Base-by-base conservation (phyloP, 1,140 invertebrate genomes). In the Epicauta chinensis region DNA sequence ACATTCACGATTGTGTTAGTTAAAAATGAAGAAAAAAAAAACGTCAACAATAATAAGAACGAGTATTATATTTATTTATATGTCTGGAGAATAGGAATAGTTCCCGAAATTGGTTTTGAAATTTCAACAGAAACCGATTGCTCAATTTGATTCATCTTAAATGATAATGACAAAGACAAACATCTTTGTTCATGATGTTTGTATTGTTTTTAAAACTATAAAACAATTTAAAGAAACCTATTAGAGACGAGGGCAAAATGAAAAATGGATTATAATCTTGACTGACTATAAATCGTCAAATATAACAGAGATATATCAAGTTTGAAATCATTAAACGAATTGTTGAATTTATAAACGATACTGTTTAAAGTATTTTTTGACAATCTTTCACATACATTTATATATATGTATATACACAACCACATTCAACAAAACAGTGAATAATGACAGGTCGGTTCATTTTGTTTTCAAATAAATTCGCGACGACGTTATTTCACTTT, bases 401-500 rank as follows among this genome's bases (percentile, higher is more conserved):
- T 23, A 16, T 16, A 35, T 23, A 2, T 23, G 23, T 23, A 35
- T 31, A 40, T 23, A 16, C 12, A 35, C 50, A 47, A 36, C 47
- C 37, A 48, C 38, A 54, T 48, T 40, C 44, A 38, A 35, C 23
- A 23, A 23, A 23, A 16, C 45, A 37, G 40, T 48, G 50, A 52
- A 43, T 48, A 54, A 54, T 48, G 52, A 54, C 52, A 47, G 52
- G 50, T 52, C 53, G 51, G 44, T 48, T 57, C 55, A 57, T 53
- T 57, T 44, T 43, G 55, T 57, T 57, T 49, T 50, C 55, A 53
- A 53, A 57, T 57, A 57, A 57, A 57, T 57, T 57, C 49, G 55
- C 51, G 45, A 48, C 37, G 40, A 52, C 42, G 40, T 52, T 39
- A 48, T 54, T 54, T 17, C 43, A 49, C 45, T 54, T 54, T 23